A percentile compares a stretch with the other conserved stretches of the same genome.
These are phyloP conservation scores for Actinia equina DNA, from an alignment of 64 coral and sea anemone genomes.

Conservation along the genomic window DNA sequence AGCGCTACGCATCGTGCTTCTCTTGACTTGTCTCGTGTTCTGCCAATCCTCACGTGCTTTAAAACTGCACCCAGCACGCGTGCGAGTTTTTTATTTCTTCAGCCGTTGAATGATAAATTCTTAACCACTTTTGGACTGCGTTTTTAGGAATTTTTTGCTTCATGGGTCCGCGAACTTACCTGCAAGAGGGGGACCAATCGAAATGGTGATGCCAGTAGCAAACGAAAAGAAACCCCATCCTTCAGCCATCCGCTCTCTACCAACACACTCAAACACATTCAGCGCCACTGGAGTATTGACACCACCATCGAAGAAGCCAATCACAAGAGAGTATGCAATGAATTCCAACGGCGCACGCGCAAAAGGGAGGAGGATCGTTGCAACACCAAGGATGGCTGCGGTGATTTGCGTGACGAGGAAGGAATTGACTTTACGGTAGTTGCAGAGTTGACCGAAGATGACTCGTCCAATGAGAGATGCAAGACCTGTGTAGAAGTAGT, in stretches of 20 bases:
- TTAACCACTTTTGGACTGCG: too few relatives aligned
- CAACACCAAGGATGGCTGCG: not conserved
- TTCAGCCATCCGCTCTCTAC: constrained; percentile 13
- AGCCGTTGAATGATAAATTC: too few relatives aligned
- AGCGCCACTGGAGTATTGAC: constrained; percentile 18
- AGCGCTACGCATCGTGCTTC: too few relatives aligned
- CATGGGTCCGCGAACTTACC: too few relatives aligned
- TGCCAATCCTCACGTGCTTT: too few relatives aligned
- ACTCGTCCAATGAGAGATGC: constrained; percentile 24
- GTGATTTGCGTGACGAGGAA: constrained; percentile 24
- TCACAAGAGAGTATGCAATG: constrained; percentile 15
- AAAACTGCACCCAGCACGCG: too few relatives aligned
- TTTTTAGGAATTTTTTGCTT: too few relatives aligned
- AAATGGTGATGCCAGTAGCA: constrained; percentile 11
- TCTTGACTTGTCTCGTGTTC: too few relatives aligned
- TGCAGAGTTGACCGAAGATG: constrained; percentile 22
- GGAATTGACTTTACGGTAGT: constrained; percentile 23
- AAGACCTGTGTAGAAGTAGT: constrained; percentile 35
- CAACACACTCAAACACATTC: constrained; percentile 28
- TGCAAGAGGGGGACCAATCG: constrained; percentile 4
- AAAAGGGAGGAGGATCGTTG: not conserved
- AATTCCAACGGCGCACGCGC: constrained; percentile 20
- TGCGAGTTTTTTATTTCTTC: too few relatives aligned
- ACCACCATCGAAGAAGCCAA: constrained; percentile 19
- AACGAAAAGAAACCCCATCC: constrained; percentile 22